phyloP scores from a whole-genome alignment of 1,140 invertebrate genomes.

The Mizuhopecten yessoensis region DNA sequence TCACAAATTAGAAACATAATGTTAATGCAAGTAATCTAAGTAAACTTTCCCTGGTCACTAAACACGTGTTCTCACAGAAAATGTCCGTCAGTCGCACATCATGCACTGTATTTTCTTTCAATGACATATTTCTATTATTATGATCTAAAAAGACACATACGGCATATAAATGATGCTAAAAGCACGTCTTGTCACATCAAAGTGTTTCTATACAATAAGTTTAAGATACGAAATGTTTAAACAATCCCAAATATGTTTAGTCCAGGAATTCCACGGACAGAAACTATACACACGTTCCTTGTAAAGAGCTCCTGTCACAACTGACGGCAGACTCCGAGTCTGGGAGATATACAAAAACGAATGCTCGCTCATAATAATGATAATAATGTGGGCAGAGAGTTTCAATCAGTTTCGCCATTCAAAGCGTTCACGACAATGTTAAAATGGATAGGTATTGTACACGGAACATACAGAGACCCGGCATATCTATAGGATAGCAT shows the following conservation, averaged over 20 bases:
- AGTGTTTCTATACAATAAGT: background rate
- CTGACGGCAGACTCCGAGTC: background rate
- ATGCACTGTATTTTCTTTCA: no score
- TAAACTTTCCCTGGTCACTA: background rate
- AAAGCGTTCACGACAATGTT: slow-evolving; percentile 14
- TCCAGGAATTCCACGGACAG: background rate
- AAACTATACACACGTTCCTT: background rate
- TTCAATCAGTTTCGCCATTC: slow-evolving; percentile 21
- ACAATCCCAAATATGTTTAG: background rate
- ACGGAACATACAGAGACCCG: background rate
- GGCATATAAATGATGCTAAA: no score
- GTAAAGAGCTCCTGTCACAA: background rate
- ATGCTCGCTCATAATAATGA: background rate
- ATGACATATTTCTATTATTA: no score
- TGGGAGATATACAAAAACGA: background rate
- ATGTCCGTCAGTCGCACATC: no score
- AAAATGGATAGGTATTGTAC: slow-evolving; percentile 10
- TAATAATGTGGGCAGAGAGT: background rate
- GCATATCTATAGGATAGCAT: background rate
- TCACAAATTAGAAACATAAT: no score
- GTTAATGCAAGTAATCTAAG: background rate
- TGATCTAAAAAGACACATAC: background rate
- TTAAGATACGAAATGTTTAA: background rate
- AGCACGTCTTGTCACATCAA: background rate
- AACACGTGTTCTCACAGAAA: background rate